Evolutionary conservation across 2,113 vertebrate genomes (phyloP).

Genomic region (Chloebia gouldiae): DNA sequence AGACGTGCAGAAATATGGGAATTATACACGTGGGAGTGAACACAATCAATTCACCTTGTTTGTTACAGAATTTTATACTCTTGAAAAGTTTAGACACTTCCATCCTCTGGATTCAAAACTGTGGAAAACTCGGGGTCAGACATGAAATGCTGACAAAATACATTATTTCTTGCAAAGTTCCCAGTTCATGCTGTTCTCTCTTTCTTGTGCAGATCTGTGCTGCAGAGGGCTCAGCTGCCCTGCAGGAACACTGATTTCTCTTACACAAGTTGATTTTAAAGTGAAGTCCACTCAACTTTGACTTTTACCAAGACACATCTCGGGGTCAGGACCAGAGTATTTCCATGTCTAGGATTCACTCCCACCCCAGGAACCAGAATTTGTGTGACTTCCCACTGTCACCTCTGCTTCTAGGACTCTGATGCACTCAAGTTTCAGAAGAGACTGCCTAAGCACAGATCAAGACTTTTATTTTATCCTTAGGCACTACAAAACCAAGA

Average conservation of each 20-base stretch:
- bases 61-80: background rate
- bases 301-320: background rate
- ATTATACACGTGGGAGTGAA: background rate
- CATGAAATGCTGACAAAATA: background rate
- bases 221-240: background rate
- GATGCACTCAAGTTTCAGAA: background rate
- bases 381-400: background rate
- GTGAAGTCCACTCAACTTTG: background rate
- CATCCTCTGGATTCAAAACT: background rate
- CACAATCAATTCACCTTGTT: background rate
- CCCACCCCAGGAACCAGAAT: background rate
- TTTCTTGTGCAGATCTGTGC: background rate
- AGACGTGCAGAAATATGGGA: background rate
- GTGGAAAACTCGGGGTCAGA: background rate
- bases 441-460: background rate
- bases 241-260: background rate
- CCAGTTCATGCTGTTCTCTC: background rate
- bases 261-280: background rate
- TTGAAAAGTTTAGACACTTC: background rate
- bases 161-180: accelerated
- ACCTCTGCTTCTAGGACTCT: background rate
- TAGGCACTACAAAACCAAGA: background rate
- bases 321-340: accelerated
- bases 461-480: background rate
- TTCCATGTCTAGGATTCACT: background rate